phyloP scores from a whole-genome alignment of 2,888 invertebrate genomes.

The Parnassius apollo region DNA sequence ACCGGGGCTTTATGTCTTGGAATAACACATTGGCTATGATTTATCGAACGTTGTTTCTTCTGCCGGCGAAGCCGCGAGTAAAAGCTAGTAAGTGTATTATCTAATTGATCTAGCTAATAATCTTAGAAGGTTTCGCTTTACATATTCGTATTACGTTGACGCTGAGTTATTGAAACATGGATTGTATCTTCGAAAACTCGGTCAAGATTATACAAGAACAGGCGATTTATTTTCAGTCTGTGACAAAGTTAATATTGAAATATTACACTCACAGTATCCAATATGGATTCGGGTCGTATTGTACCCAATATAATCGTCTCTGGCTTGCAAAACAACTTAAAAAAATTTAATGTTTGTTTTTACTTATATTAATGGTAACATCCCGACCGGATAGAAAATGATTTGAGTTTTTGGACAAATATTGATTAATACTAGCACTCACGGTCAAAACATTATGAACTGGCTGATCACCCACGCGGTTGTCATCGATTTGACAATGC shows the following conservation, averaged over 20 bases:
- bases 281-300: neutral
- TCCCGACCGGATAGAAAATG: too few relatives aligned
- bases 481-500: neutral
- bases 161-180: slow-evolving; percentile 42
- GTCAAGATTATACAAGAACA: slow-evolving; percentile 43
- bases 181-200: slow-evolving; percentile 42
- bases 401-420: too few relatives aligned
- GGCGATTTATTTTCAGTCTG: slow-evolving; percentile 31
- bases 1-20: too few relatives aligned
- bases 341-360: too few relatives aligned
- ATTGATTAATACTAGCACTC: too few relatives aligned
- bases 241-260: slow-evolving; percentile 1
- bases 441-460: too few relatives aligned
- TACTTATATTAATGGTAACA: too few relatives aligned
- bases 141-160: slow-evolving; percentile 9
- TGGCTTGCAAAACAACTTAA: too few relatives aligned
- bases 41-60: too few relatives aligned
- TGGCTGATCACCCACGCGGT: neutral
- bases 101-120: neutral
- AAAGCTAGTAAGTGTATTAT: too few relatives aligned
- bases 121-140: slow-evolving; percentile 8
- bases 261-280: slow-evolving; percentile 1
- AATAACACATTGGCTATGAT: too few relatives aligned
- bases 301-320: neutral
- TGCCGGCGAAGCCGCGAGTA: too few relatives aligned